These are phyloP conservation scores for Zaprionus kolodkinae DNA, from an alignment of 1,140 invertebrate genomes.

Conservation along the genomic window DNA sequence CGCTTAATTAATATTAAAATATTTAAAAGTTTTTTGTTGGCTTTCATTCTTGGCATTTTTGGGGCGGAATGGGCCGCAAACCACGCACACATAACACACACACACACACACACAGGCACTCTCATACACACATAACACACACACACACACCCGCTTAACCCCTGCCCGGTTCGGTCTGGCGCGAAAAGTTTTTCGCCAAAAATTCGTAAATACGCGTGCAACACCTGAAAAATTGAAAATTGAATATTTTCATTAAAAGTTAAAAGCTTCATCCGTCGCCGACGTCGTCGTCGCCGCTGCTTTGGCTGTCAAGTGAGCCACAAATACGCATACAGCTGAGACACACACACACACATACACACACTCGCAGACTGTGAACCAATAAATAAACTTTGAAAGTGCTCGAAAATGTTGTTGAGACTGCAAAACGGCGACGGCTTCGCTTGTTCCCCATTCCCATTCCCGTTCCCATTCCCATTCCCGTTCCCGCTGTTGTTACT, in stretches of 20 bases:
- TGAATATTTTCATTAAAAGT: slow-evolving; percentile 83
- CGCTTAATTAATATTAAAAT: slow-evolving; percentile 76
- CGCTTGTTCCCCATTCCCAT: not conserved
- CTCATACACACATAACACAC: slow-evolving; percentile 13
- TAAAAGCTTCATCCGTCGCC: slow-evolving; percentile 51
- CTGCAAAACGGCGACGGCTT: slow-evolving; percentile 4
- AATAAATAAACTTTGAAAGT: slow-evolving; percentile 79
- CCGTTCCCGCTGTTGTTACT: not conserved
- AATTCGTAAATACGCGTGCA: slow-evolving; percentile 78
- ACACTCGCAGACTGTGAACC: slow-evolving; percentile 51
- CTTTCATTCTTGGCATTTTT: slow-evolving; percentile 14
- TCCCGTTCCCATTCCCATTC: not conserved
- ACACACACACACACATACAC: slow-evolving; percentile 19
- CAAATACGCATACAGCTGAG: slow-evolving; percentile 5
- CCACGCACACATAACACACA: not conserved
- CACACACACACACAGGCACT: not conserved
- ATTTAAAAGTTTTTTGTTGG: slow-evolving; percentile 49
- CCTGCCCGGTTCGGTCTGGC: not conserved
- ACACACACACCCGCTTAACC: not conserved
- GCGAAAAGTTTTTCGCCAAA: slow-evolving; percentile 49
- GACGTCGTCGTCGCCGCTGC: slow-evolving; percentile 26
- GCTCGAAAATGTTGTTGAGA: slow-evolving; percentile 57
- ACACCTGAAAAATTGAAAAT: slow-evolving; percentile 82
- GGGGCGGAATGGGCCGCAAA: not conserved
- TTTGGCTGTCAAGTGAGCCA: slow-evolving; percentile 35